Conservation (phyloP, 2,113 vertebrate genomes). For the Maccullochella peelii region DNA sequence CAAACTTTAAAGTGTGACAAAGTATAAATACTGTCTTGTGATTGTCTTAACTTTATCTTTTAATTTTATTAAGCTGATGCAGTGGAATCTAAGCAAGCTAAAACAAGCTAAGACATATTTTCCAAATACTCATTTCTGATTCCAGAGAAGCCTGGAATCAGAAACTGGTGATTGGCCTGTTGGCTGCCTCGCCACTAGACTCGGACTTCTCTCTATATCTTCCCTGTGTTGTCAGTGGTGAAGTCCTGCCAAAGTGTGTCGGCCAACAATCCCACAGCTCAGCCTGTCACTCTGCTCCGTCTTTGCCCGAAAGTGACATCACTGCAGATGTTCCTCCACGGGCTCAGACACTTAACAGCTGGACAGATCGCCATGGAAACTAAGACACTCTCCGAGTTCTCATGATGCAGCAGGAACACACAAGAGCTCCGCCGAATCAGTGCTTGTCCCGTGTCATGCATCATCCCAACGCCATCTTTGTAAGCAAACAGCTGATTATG, state of each 20-base stretch:
- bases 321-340: slow-evolving; percentile 68
- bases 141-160: slow-evolving; percentile 25
- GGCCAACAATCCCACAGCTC: slow-evolving; percentile 37
- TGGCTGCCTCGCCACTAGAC: neutral
- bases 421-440: neutral
- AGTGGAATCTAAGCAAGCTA: slow-evolving; percentile 12
- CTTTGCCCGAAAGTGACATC: slow-evolving; percentile 63
- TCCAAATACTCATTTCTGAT: slow-evolving; percentile 30
- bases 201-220: slow-evolving; percentile 9
- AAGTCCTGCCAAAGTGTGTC: slow-evolving; percentile 31
- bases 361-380: slow-evolving; percentile 43
- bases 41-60: slow-evolving; percentile 12
- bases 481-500: neutral
- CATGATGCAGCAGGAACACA: slow-evolving; percentile 27
- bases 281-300: slow-evolving; percentile 7
- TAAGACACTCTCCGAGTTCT: slow-evolving; percentile 29
- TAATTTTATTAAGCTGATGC: slow-evolving; percentile 2
- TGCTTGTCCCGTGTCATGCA: neutral
- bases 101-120: slow-evolving; percentile 24
- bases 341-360: slow-evolving; percentile 56
- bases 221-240: neutral
- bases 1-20: too few species aligned
- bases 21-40: neutral
- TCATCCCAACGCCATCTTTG: neutral
- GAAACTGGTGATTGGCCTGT: neutral